Evolutionary conservation across 2,797 vertebrate species (phyloP).

Genomic region (Choloepus didactylus): DNA sequence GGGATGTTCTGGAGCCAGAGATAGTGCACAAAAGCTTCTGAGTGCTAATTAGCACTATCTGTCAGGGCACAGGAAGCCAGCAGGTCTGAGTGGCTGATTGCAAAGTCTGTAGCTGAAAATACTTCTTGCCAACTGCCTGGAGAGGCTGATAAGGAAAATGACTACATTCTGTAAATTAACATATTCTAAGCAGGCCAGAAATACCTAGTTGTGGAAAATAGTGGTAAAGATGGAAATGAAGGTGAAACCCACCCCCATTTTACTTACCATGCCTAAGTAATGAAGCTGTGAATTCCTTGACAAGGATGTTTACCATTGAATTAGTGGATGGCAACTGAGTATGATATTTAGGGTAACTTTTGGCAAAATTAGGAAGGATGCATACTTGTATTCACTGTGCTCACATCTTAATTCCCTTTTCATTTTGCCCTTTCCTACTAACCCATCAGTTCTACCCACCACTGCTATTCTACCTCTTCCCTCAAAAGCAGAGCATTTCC

Average conservation of each 20-base stretch:
- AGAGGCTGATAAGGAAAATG: slow-evolving; percentile 82
- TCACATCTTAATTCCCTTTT: not conserved
- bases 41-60: slow-evolving; percentile 83
- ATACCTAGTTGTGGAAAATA: slow-evolving; percentile 52
- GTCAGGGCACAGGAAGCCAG: slow-evolving; percentile 77
- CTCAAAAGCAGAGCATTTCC: not conserved
- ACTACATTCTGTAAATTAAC: slow-evolving; percentile 79
- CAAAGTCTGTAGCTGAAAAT: slow-evolving; percentile 82
- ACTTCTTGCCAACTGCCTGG: slow-evolving; percentile 81
- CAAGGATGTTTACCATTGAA: slow-evolving; percentile 50
- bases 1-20: slow-evolving; percentile 79
- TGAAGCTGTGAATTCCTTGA: slow-evolving; percentile 69
- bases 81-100: slow-evolving; percentile 79
- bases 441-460: not conserved
- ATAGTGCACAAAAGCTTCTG: slow-evolving; percentile 77
- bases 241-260: slow-evolving; percentile 39
- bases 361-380: slow-evolving; percentile 15
- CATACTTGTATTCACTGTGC: not conserved
- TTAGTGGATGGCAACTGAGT: slow-evolving; percentile 52
- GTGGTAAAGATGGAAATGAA: slow-evolving; percentile 61
- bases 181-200: slow-evolving; percentile 82
- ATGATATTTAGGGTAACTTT: slow-evolving; percentile 28
- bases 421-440: slow-evolving; percentile 26
- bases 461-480: not conserved
- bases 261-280: slow-evolving; percentile 28